Percentiles rank a stretch among this genome's conserved stretches.
phyloP scores from a whole-genome alignment of 1,140 invertebrate species.

The Drosophila simulans region DNA sequence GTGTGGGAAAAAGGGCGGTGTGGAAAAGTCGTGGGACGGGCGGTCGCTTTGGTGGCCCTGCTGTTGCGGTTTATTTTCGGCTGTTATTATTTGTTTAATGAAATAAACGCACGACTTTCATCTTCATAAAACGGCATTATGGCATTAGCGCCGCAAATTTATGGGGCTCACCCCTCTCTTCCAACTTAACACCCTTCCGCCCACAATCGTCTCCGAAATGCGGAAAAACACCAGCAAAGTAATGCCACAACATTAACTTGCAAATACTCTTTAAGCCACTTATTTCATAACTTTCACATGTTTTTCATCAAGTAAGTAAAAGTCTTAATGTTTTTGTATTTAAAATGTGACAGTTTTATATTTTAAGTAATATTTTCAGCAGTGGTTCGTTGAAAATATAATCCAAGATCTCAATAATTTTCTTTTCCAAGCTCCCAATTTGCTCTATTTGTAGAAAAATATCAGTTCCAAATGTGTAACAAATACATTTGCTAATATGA shows the following conservation, averaged over 20 bases:
- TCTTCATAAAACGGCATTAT: conserved; percentile 83
- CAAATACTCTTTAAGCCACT: conserved; percentile 2
- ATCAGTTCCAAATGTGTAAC: not conserved
- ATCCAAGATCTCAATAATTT: too few species aligned
- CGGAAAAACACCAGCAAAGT: conserved; percentile 17
- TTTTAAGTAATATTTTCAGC: too few species aligned
- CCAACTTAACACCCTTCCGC: conserved; percentile 23
- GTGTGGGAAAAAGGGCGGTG: not conserved
- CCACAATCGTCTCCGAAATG: not conserved
- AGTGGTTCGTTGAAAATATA: too few species aligned
- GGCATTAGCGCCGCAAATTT: conserved; percentile 79
- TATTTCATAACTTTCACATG: not conserved
- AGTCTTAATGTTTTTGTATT: too few species aligned
- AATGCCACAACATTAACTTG: not conserved
- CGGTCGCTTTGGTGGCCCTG: conserved; percentile 9
- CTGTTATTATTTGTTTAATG: conserved; percentile 83
- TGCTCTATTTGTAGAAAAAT: too few species aligned
- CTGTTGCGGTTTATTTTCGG: conserved; percentile 76
- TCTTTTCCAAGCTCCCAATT: too few species aligned
- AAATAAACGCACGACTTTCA: conserved; percentile 83
- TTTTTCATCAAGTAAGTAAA: too few species aligned
- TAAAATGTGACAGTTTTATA: too few species aligned
- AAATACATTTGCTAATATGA: not conserved
- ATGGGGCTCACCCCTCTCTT: conserved; percentile 47
- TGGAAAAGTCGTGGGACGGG: conserved; percentile 2